These are phyloP conservation scores for Darevskia mixta DNA, from an alignment of 2,797 vertebrate genomes.

Conservation along the genomic window DNA sequence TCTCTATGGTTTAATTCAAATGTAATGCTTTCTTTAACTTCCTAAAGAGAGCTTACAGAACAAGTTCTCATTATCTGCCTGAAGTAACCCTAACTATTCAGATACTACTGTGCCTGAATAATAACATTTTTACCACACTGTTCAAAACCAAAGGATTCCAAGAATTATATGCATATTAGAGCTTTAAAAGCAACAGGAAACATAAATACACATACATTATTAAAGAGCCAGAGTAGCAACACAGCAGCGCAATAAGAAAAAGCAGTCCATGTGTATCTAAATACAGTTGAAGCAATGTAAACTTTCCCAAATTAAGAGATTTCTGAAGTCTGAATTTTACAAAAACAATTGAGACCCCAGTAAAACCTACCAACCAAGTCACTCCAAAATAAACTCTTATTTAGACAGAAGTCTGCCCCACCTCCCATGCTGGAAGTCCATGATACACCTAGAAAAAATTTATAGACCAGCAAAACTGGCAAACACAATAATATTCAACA, in stretches of 20 bases:
- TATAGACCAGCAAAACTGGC: not conserved
- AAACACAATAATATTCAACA: not conserved
- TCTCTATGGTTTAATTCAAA: not conserved
- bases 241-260: not conserved
- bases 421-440: not conserved
- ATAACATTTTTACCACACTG: not conserved
- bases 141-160: not conserved
- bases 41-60: not conserved
- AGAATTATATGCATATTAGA: not conserved
- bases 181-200: not conserved
- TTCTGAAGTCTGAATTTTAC: not conserved
- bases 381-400: not conserved
- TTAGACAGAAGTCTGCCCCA: not conserved
- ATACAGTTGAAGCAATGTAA: not conserved
- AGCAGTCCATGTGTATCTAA: not conserved
- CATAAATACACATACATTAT: not conserved
- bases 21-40: not conserved
- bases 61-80: not conserved
- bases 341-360: not conserved
- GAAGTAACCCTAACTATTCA: not conserved
- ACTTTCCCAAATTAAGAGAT: not conserved
- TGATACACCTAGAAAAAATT: not conserved
- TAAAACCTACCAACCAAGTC: not conserved
- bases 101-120: not conserved
- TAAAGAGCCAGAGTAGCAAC: not conserved